A percentile compares a stretch with the other conserved stretches of the same genome.
Evolutionary conservation across 2,113 vertebrate genomes (phyloP).

Genomic region (Phyllostomus hastatus): DNA sequence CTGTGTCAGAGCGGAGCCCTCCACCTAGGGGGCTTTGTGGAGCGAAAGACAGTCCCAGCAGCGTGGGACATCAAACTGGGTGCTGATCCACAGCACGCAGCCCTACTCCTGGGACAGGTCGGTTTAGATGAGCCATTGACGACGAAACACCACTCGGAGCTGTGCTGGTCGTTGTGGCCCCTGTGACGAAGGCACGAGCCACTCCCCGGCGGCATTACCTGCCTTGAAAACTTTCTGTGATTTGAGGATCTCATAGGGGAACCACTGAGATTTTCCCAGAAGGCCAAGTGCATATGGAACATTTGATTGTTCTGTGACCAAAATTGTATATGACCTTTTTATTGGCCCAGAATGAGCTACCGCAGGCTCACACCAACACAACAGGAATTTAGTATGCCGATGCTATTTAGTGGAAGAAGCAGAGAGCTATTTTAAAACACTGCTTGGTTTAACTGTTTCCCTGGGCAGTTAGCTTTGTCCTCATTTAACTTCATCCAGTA

Average conservation of each 20-base stretch:
- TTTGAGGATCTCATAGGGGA: not conserved
- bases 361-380: not conserved
- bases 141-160: not conserved
- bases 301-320: not conserved
- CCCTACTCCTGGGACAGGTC: not conserved
- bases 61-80: rapidly evolving
- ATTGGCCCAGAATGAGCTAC: not conserved
- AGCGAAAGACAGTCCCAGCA: not conserved
- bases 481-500: not conserved
- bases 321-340: not conserved
- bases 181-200: not conserved
- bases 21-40: rapidly evolving
- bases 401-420: not conserved
- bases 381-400: not conserved
- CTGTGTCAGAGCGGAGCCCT: not conserved
- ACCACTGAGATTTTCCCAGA: not conserved
- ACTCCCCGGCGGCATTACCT: rapidly evolving
- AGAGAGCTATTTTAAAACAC: not conserved
- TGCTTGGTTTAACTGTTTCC: not conserved
- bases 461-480: not conserved
- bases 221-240: not conserved
- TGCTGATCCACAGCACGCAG: rapidly evolving
- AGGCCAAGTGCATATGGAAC: not conserved
- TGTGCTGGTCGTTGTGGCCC: rapidly evolving
- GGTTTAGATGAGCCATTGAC: too few relatives aligned